These are phyloP conservation scores for Chydorus sphaericus DNA, from an alignment of 2,888 invertebrate genomes.

Conservation along the genomic window DNA sequence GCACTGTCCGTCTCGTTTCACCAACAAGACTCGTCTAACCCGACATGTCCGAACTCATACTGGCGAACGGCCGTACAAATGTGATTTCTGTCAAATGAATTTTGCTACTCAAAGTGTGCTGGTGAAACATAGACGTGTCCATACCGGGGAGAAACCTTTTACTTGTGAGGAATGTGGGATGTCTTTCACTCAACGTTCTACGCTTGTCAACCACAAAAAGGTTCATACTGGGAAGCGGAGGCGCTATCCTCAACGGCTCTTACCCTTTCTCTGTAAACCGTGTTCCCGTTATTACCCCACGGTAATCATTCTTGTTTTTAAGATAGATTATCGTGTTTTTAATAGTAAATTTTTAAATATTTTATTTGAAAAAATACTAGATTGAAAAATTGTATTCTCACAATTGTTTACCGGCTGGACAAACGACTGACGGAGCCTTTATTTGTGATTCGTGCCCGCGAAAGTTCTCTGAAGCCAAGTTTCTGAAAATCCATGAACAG, in stretches of 20 bases:
- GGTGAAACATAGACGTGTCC: slow-evolving; percentile 4
- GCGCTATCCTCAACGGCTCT: slow-evolving; percentile 9
- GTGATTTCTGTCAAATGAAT: slow-evolving; percentile 11
- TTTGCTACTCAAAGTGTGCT: slow-evolving; percentile 8
- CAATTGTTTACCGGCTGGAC: slow-evolving; percentile 3
- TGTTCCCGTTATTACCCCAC: slow-evolving; percentile 3
- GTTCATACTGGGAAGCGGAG: slow-evolving; percentile 33
- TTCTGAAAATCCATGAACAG: not conserved
- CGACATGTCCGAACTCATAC: slow-evolving; percentile 6
- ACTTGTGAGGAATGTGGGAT: slow-evolving; percentile 11
- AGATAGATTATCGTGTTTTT: too few relatives aligned
- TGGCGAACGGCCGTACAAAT: slow-evolving; percentile 10
- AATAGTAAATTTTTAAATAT: too few relatives aligned
- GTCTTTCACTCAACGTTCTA: slow-evolving; percentile 31
- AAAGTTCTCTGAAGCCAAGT: not conserved
- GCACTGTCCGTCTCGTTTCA: slow-evolving; percentile 7
- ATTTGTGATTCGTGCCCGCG: not conserved
- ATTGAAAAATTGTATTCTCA: slow-evolving; percentile 6
- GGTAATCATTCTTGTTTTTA: too few relatives aligned
- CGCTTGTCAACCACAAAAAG: slow-evolving; percentile 36
- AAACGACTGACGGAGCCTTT: not conserved
- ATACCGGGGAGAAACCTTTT: slow-evolving; percentile 11
- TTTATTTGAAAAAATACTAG: not conserved
- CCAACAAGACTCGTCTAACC: slow-evolving; percentile 8
- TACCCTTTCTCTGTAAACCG: slow-evolving; percentile 8